Percentiles rank a stretch among this genome's conserved stretches.
Evolutionary conservation across 1,140 invertebrate species (phyloP).

Genomic region (Papilio xuthus): DNA sequence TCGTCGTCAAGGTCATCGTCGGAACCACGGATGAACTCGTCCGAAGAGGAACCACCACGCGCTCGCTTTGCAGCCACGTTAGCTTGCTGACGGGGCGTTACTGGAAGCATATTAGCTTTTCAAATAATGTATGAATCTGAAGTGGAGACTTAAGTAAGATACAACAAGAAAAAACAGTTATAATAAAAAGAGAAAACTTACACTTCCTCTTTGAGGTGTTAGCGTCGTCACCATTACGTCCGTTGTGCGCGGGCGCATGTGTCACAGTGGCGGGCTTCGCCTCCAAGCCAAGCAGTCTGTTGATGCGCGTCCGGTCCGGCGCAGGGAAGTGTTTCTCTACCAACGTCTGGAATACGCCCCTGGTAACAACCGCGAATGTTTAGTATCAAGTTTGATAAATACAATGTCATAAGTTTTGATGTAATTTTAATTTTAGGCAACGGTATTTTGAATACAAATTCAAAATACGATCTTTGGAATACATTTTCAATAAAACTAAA

Average conservation of each 20-base stretch:
- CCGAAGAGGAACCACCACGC: constrained; percentile 85
- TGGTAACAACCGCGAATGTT: constrained; percentile 57
- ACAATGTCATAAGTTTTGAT: too few relatives aligned
- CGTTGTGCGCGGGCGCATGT: constrained; percentile 82
- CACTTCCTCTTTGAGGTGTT: constrained; percentile 70
- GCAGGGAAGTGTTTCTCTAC: constrained; percentile 99
- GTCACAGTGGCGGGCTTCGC: constrained; percentile 76
- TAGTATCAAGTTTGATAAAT: not conserved
- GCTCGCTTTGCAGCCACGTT: constrained; percentile 87
- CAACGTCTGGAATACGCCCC: constrained; percentile 95
- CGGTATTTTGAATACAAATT: too few relatives aligned
- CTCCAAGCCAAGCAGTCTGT: constrained; percentile 90
- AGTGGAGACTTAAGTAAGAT: not conserved
- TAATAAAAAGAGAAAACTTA: constrained; percentile 47
- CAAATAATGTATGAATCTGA: not conserved
- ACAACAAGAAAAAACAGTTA: too few relatives aligned
- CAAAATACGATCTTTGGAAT: too few relatives aligned
- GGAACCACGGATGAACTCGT: constrained; percentile 76
- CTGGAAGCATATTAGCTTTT: constrained; percentile 41
- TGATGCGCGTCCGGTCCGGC: constrained; percentile 93
- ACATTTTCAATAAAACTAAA: too few relatives aligned
- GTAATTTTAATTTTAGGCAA: too few relatives aligned
- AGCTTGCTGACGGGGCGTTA: constrained; percentile 85
- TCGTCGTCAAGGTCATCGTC: constrained; percentile 82
- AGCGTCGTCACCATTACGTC: constrained; percentile 68